Base-by-base conservation (phyloP, 92 coral and sea anemone species). In the Epizoanthus fatuus region DNA sequence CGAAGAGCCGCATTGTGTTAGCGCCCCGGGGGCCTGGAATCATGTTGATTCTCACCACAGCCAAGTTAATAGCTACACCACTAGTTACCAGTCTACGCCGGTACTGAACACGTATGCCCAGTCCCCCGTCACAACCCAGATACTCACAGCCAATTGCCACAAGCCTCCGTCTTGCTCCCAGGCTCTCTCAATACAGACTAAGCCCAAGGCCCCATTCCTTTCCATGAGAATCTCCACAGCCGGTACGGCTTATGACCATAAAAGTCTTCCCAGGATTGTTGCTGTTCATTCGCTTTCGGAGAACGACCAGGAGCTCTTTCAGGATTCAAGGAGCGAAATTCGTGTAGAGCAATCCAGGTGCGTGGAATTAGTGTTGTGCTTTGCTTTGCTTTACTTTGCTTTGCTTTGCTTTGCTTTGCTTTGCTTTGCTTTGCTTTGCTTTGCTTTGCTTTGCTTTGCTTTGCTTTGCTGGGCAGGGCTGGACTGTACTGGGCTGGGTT, bases 241-340 rank as follows among this genome's bases (percentile, higher is more conserved):
- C 22, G 81, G 81, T 3, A 76, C 81, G 20, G 81, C 81, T 39
- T 76, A 39, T 76, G 69, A 76, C 38, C 81, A 76, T 59, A 68
- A 2, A 39, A 40, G 67, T 0, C 25, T 76, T 13, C 81, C 81
- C 9, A 76, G 45, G 47, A 76, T 76, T 19, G 69, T 76, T 17
- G 81, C 81, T n/a, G 81, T 76, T 76, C 81, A 76, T 38, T 76
- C 81, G 52, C 81, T 76, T 55, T 55, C 81, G 9, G n/a, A 76
- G 40, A 68, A 76, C 4, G 69, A 76, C 1, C 54, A 55, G 37
- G 69, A 37, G 0, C 57, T 76, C 32, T 55, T 76, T 20, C 69
- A 42, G 62, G 22, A 35, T 59, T 49, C n/a, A 20, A 68, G 56
- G 16, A 76, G n/a, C 81, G 49, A 59, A 12, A 35, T 39, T 19